phyloP scores from a whole-genome alignment of 2,113 vertebrate genomes.

The Pachycephala philippinensis region DNA sequence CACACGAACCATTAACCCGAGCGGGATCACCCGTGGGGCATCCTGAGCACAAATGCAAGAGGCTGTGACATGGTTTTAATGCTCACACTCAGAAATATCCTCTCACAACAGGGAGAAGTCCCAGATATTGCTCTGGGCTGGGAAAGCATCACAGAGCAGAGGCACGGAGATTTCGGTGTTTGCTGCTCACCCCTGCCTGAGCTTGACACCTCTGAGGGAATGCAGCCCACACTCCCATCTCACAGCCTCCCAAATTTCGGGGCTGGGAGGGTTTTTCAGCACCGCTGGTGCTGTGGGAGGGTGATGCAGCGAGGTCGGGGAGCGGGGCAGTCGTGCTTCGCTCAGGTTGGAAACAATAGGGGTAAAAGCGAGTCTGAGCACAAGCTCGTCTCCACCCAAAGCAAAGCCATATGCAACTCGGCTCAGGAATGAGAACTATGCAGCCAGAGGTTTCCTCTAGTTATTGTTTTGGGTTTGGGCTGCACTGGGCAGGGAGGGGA shows the following conservation, averaged over 20 bases:
- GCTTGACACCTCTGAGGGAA: not conserved
- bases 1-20: not conserved
- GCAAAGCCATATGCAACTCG: slow-evolving; percentile 30
- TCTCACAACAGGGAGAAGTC: not conserved
- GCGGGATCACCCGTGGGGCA: not conserved
- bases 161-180: fast-evolving
- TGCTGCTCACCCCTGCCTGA: not conserved
- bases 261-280: not conserved
- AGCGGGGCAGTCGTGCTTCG: not conserved
- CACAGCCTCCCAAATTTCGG: not conserved
- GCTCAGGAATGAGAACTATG: slow-evolving; percentile 62
- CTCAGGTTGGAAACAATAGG: slow-evolving; percentile 28
- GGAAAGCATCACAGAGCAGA: not conserved
- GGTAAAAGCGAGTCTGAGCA: not conserved
- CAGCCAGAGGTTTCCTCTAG: slow-evolving; percentile 54
- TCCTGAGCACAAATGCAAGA: not conserved
- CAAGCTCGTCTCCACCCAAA: slow-evolving; percentile 1
- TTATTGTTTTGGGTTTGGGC: slow-evolving; percentile 53
- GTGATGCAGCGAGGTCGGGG: not conserved
- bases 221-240: not conserved
- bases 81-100: not conserved
- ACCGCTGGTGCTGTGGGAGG: not conserved
- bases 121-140: not conserved
- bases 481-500: not conserved
- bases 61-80: not conserved